Evolutionary conservation across 2,797 vertebrate species (phyloP).

Genomic region (Falco peregrinus): DNA sequence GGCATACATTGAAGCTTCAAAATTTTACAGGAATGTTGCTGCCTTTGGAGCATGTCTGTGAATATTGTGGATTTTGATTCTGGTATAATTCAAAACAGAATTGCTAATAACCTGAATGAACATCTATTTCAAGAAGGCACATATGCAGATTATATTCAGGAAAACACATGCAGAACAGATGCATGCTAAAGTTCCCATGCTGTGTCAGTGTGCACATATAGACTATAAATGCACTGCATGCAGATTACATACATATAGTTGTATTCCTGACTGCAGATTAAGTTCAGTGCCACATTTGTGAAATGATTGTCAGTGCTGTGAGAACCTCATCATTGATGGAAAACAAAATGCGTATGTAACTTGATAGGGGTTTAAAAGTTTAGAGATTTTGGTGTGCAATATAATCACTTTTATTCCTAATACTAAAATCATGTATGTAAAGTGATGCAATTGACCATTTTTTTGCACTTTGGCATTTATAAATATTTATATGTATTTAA

Average conservation of each 20-base stretch:
- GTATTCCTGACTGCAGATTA: not conserved
- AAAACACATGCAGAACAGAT: not conserved
- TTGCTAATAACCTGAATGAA: not conserved
- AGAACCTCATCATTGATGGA: not conserved
- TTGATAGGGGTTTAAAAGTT: not conserved
- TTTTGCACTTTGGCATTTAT: constrained; percentile 59
- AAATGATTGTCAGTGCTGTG: not conserved
- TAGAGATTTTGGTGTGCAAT: constrained; percentile 42
- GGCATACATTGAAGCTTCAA: not conserved
- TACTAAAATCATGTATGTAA: constrained; percentile 25
- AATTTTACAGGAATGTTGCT: not conserved
- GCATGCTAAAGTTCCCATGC: not conserved
- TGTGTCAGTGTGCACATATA: not conserved
- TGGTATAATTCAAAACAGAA: not conserved
- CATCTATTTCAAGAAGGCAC: not conserved
- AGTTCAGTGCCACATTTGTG: not conserved
- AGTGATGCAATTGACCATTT: constrained; percentile 39
- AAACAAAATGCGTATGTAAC: not conserved
- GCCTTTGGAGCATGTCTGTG: not conserved
- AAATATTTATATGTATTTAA: constrained; percentile 66
- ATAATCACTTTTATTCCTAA: constrained; percentile 14
- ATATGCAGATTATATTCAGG: accelerated
- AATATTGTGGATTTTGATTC: not conserved
- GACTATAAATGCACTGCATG: not conserved
- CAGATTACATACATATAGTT: accelerated